Evolutionary conservation across 2,797 vertebrate species (phyloP).

Genomic region (Parauchenoglanis punctatus): DNA sequence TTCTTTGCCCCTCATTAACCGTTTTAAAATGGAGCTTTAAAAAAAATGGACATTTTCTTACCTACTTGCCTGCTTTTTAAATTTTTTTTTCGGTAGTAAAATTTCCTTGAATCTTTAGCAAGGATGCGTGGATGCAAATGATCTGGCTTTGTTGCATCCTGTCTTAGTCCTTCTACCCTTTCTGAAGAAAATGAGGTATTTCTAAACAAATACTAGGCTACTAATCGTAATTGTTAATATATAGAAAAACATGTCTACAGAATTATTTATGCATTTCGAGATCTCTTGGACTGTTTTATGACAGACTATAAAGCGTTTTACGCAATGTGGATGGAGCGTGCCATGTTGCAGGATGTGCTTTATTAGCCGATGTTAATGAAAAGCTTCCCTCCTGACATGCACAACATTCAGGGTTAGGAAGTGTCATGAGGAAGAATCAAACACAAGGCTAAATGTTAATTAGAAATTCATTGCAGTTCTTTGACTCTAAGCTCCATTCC

Average conservation of each 20-base stretch:
- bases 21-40: background rate
- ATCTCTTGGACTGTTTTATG: background rate
- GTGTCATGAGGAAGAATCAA: slow-evolving; percentile 64
- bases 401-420: slow-evolving; percentile 36
- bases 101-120: background rate
- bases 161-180: background rate
- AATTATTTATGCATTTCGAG: background rate
- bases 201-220: background rate
- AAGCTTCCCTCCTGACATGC: slow-evolving; percentile 57
- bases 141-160: slow-evolving; percentile 12
- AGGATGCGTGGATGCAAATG: slow-evolving; percentile 22
- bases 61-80: background rate
- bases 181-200: background rate
- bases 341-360: slow-evolving; percentile 19
- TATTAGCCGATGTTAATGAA: slow-evolving; percentile 63
- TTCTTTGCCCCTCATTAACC: background rate
- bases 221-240: background rate
- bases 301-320: background rate
- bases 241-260: background rate
- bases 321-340: background rate
- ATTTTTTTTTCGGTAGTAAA: background rate
- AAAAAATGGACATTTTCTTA: background rate
- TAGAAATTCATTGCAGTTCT: slow-evolving; percentile 72
- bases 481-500: slow-evolving; percentile 67
- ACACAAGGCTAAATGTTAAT: slow-evolving; percentile 76